Base-by-base conservation (phyloP, 1,140 invertebrate species). In the Bombus waltoni region DNA sequence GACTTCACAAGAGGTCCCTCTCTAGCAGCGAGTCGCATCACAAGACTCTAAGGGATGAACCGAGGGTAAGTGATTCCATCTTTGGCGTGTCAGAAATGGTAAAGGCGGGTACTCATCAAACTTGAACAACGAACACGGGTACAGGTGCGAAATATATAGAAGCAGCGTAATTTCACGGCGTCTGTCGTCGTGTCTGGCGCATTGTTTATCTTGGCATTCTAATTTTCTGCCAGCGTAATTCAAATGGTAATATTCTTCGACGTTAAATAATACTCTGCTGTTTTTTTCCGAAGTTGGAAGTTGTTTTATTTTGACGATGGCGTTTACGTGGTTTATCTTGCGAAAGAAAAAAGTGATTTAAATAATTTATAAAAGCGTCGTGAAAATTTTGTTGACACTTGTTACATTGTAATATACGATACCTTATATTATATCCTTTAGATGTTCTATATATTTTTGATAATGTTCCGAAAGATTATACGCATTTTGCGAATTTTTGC, bases 1-100 rank as follows among this genome's bases (percentile, higher is more conserved):
- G 96, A 80, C 96, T 98, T 47, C 96, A 97, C 89, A 98, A 98
- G 93, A 96, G 98, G 75, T 99, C 98, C 0, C 93, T 97, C 40
- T 96, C 97, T 66, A 95, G 95, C n/a, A 97, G 96, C 92, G 96
- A 97, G 85, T 96, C 97, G 79, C 97, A 98, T 94, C 97, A 98
- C 93, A 94, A 96, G 90, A 96, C 96, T 90, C 96, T 98, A 70
- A 96, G 95, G 75, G 95, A 97, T 76, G 98, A 98, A 94, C 96
- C 97, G 42, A 96, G 98, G 96, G 98, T 98, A 95, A 96, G 96
- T 94, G 73, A 83, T 82, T 74, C n/a, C 59, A 70, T 74, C 79
- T 79, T 70, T 53, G 59, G 28, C 2, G 71, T 66, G 57, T 44
- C n/a, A 25, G 38, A 57, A 28, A 28, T 11, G 28, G 47, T 28